Evolutionary conservation across 2,113 vertebrate species (phyloP), one percentile per base, ranked within the genome.

Genomic region (Planiliza haematocheilus): DNA sequence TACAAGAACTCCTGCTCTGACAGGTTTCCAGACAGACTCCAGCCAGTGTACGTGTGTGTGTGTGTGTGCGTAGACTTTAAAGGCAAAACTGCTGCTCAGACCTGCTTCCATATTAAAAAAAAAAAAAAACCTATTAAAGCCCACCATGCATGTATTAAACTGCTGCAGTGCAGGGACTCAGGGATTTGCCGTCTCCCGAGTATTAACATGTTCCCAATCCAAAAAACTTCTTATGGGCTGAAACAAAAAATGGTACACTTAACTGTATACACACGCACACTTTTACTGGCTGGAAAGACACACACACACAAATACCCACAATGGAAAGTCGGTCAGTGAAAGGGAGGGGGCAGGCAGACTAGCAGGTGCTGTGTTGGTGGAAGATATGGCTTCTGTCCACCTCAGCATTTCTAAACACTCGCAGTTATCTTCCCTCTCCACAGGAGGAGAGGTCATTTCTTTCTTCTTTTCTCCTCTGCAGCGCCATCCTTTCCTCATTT

Each of bases 351-450:
- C 82, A 55, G 71, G 65, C 80, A 67, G 85, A 46, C 74, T 43
- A 81, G 80, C 89, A 85, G 82, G 91, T 87, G 89, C 72, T 90
- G 88, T 88, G 91, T 83, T 84, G 72, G 80, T 85, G 63, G 75
- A 85, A 85, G 91, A 90, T 93, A 93, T 66, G 83, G 88, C 90
- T 90, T 91, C 77, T 84, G 91, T 89, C 90, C 89, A 92, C 90
- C 87, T 91, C 90, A 90, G 90, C 89, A 74, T 83, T 90, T 91
- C 88, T 76, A 79, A 86, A 90, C 81, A 85, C 85, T 78, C 74
- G 30, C 66, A 39, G 81, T 87, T 91, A 91, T 91, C 86, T 89
- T 87, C 65, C 71, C 84, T 77, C 81, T 92, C 74, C 80, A 73
- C 76, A 62, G 90, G 82, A 78, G 77, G 76, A 91, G 83, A 90